Conservation (phyloP, 2,113 vertebrate species). For the Laticauda laticaudata region DNA sequence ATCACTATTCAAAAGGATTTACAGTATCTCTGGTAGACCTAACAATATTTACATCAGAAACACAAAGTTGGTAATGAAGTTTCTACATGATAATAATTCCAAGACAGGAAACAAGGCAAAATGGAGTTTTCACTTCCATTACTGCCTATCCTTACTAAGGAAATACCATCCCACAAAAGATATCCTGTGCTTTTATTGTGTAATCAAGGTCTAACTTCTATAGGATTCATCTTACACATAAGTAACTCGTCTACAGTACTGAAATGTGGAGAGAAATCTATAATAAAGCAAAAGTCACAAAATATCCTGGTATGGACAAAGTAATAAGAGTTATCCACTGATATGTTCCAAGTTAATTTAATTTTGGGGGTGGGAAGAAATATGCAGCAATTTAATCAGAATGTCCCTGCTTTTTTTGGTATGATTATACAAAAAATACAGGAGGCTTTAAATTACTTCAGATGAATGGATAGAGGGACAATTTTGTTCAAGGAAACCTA, state of each 20-base stretch:
- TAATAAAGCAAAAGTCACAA: constrained; percentile 1
- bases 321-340: not conserved
- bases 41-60: constrained; percentile 47
- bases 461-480: not conserved
- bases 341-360: not conserved
- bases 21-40: constrained; percentile 30
- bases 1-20: constrained; percentile 52
- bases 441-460: not conserved
- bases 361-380: not conserved
- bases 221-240: not conserved
- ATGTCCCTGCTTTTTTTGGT: not conserved
- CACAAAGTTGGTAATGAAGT: constrained; percentile 35
- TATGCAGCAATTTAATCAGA: not conserved
- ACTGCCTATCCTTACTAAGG: constrained; percentile 40
- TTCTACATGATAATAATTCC: constrained; percentile 43
- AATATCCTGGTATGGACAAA: not conserved
- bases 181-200: constrained; percentile 48
- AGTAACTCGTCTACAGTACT: not conserved
- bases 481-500: not conserved
- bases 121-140: constrained; percentile 54
- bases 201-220: constrained; percentile 21
- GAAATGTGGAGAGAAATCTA: not conserved
- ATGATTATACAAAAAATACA: not conserved
- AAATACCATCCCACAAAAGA: constrained; percentile 48
- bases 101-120: constrained; percentile 39